Percentiles rank a stretch among this genome's conserved stretches.
phyloP scores from a whole-genome alignment of 2,888 invertebrate genomes.

The Proisotoma minuta region DNA sequence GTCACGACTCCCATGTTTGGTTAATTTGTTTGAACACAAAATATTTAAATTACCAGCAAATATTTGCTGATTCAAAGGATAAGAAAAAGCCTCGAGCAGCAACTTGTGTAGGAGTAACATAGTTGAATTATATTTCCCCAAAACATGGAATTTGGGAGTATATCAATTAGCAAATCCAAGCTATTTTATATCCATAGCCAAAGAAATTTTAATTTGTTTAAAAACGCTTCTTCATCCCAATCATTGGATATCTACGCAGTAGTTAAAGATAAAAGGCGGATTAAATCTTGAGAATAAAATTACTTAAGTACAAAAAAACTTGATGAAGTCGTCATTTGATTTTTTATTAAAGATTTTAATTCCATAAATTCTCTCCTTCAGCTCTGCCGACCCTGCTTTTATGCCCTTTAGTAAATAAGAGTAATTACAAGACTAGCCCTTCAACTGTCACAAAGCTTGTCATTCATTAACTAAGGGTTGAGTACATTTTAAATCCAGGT shows the following conservation, averaged over 20 bases:
- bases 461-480: not conserved
- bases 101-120: too few relatives aligned
- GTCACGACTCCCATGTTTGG: conserved; percentile 2
- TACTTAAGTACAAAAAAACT: not conserved
- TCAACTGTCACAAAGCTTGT: conserved; percentile 12
- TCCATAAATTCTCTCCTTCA: not conserved
- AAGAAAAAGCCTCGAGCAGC: too few relatives aligned
- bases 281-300: conserved; percentile 4
- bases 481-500: too few relatives aligned
- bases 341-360: conserved; percentile 2
- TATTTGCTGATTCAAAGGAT: too few relatives aligned
- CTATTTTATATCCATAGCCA: not conserved
- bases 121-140: too few relatives aligned
- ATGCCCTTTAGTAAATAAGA: too few relatives aligned
- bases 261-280: not conserved
- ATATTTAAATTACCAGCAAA: too few relatives aligned
- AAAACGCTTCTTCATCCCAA: not conserved
- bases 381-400: conserved; percentile 1
- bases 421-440: conserved; percentile 13
- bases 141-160: too few relatives aligned
- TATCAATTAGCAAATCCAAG: too few relatives aligned
- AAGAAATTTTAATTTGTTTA: not conserved
- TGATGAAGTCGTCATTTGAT: not conserved
- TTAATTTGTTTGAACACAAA: too few relatives aligned
- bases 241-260: not conserved